Base-by-base conservation (phyloP, 2,113 vertebrate species). In the Herpetotheres cachinnans region DNA sequence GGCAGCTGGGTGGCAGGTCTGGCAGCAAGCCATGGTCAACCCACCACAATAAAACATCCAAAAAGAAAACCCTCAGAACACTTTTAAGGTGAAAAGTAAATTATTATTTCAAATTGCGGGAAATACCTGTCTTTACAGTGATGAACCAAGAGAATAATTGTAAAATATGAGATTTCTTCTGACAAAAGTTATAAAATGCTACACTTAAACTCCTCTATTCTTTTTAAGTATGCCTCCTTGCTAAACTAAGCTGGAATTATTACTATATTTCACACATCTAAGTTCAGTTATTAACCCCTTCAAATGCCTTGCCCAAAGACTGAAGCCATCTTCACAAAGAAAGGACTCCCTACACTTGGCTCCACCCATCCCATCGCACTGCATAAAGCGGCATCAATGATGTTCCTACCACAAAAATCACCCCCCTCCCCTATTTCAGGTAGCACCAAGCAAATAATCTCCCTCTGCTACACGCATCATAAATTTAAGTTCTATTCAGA, bases 1-100 rank as follows among this genome's bases (percentile, higher is more conserved):
- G 46, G 25, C 0, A 1, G 30, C 13, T 59, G 15, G 0, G 2
- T 46, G 38, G 67, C n/a, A 21, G 7, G 4, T 63, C 52, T 69
- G 40, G 66, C 20, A 79, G 55, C 15, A 69, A 81, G 59, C 6
- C 44, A 76, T 20, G 11, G 59, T 34, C 61, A 74, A 73, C n/a
- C n/a, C 66, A 34, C 46, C 21, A 36, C 5, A 67, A 79, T 7
- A 70, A 90, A n/a, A 42, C 5, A 50, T 17, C n/a, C n/a, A 59
- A 21, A 46, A 83, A 63, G 24, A 80, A 83, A 84, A 44, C 10
- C 19, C 40, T 12, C 11, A 18, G 25, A 67, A 32, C 12, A 19
- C 17, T 55, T n/a, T 34, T 42, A 42, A 25, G 10, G 22, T 63
- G 21, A 55, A 52, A 88, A 82, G 18, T 30, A 82, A 65, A 69